Evolutionary conservation across 2,797 vertebrate species (phyloP), one percentile per base, ranked within the genome.

Genomic region (Crotalus adamanteus): DNA sequence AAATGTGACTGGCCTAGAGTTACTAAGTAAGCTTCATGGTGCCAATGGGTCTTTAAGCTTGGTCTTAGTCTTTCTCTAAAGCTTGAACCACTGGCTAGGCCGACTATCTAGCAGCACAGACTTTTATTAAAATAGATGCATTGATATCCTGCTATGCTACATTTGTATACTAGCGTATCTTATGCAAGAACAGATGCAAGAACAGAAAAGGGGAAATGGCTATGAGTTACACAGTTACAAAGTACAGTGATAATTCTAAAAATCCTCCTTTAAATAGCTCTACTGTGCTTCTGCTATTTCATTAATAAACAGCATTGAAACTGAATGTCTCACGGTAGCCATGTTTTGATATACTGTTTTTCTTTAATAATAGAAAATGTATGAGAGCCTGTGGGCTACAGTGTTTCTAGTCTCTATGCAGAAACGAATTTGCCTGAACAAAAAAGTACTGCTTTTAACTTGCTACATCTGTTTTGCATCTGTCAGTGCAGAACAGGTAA

Each of bases 221-320:
- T 93, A 95, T 86, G 55, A 94, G 47, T 31, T 91, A 78, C 37
- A 78, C 37, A 91, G 61, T 65, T 93, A 94, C 94, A 89, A 95
- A 59, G 92, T 11, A 37, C 91, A 87, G 37, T 88, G 94, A 90
- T 93, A 93, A 87, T 88, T 92, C 92, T 65, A 93, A 96, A 95
- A 22, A 59, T 65, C 47, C 42, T 88, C 56, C 59, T 92, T 0
- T 25, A 73, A 93, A 65, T 91, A 94, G 63, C 91, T 89, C 53
- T 25, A 53, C 2, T 65, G 87, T 83, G 89, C 16, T 89, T 2
- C 91, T 94, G 89, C 93, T 91, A 56, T 5, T 14, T 88, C 90
- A 56, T 73, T 83, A 88, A 91, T 86, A 93, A 94, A 89, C 28
- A 86, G 57, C 57, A 92, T 88, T 51, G 90, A 83, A 92, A 91